Evolutionary conservation across 2,888 invertebrate genomes (phyloP).

Genomic region (Pediacus dermestoides): DNA sequence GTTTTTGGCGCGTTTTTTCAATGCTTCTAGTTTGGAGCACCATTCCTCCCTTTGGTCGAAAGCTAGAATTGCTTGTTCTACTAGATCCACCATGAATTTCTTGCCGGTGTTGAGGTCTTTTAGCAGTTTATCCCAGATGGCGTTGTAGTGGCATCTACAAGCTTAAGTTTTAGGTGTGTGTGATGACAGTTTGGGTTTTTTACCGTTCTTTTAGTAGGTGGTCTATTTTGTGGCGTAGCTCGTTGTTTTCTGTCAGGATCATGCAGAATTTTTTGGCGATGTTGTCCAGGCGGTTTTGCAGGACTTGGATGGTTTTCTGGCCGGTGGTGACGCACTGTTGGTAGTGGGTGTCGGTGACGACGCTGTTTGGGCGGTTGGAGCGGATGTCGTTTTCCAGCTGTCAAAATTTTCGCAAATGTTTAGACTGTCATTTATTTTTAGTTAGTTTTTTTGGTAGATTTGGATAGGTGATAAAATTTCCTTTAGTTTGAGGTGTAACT

Average conservation of each 20-base stretch:
- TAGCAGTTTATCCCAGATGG: conserved; percentile 73
- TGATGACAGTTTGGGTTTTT: conserved; percentile 14
- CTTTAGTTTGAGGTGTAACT: no score
- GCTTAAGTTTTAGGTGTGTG: conserved; percentile 2
- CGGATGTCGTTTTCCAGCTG: conserved; percentile 51
- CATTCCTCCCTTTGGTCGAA: conserved; percentile 85
- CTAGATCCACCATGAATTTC: conserved; percentile 76
- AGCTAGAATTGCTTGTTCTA: conserved; percentile 83
- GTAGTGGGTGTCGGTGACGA: conserved; percentile 50
- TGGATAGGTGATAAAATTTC: neutral
- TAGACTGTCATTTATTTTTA: no score
- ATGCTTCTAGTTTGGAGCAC: conserved; percentile 72
- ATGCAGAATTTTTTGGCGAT: conserved; percentile 73
- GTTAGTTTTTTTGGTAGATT: conserved; percentile 4
- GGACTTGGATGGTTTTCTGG: conserved; percentile 56
- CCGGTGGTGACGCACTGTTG: conserved; percentile 54
- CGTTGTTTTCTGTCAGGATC: conserved; percentile 69
- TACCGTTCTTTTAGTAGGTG: conserved; percentile 75
- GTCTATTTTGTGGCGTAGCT: conserved; percentile 74
- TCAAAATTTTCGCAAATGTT: conserved; percentile 7
- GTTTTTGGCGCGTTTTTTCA: conserved; percentile 74
- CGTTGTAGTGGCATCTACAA: conserved; percentile 73
- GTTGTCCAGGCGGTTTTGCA: conserved; percentile 74
- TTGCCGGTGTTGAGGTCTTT: conserved; percentile 74
- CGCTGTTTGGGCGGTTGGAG: conserved; percentile 43